These are phyloP conservation scores for Pardosa pseudoannulata DNA, from an alignment of 2,888 invertebrate species.

Conservation along the genomic window DNA sequence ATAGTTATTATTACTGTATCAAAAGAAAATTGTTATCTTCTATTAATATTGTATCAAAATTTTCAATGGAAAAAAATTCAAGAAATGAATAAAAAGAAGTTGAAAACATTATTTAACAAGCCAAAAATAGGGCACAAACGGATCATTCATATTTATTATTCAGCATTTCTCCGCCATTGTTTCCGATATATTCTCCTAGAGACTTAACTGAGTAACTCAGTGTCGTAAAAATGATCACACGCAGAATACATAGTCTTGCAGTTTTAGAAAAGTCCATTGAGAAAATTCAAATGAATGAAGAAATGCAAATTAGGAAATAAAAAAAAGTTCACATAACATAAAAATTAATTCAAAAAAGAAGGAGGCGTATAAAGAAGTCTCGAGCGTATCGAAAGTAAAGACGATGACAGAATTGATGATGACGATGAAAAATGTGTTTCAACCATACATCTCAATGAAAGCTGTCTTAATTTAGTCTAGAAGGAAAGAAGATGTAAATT, in stretches of 20 bases:
- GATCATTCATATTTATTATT: too few species aligned
- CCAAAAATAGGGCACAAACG: too few species aligned
- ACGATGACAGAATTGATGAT: slow-evolving; percentile 6
- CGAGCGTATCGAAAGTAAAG: not conserved
- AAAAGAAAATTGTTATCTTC: too few species aligned
- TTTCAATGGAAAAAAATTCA: too few species aligned
- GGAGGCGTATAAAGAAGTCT: not conserved
- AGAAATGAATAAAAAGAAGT: too few species aligned
- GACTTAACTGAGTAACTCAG: too few species aligned
- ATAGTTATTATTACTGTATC: too few species aligned
- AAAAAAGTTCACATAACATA: not conserved
- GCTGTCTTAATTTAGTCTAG: not conserved
- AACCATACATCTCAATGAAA: not conserved
- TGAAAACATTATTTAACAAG: too few species aligned
- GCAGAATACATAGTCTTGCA: not conserved
- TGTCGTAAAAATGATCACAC: not conserved
- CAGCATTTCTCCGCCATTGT: too few species aligned
- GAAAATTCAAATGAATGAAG: slow-evolving; percentile 1
- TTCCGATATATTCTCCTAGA: too few species aligned
- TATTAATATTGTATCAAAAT: too few species aligned
- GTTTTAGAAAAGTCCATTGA: not conserved
- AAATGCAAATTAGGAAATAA: not conserved
- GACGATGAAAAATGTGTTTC: slow-evolving; percentile 6
- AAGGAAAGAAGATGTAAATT: not conserved
- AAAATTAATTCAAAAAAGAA: not conserved